Conservation (phyloP, 2,113 vertebrate genomes). For the Hippocampus comes region DNA sequence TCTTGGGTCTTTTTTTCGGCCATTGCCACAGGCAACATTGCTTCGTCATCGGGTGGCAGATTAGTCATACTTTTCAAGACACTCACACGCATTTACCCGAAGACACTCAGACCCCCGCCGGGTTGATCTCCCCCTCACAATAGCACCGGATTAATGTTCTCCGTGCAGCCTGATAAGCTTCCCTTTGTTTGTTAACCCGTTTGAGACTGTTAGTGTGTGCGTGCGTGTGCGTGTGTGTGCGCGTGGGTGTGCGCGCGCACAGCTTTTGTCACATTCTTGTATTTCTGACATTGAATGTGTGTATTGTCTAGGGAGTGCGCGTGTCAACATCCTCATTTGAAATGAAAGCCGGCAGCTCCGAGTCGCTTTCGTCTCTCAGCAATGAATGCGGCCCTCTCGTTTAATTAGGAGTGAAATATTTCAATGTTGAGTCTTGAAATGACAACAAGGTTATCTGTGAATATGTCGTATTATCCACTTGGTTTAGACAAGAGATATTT, state of each 20-base stretch:
- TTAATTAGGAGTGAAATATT: not conserved
- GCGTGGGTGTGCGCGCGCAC: not conserved
- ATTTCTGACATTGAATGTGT: constrained; percentile 11
- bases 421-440: not conserved
- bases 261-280: constrained; percentile 3
- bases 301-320: constrained; percentile 3
- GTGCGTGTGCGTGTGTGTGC: not conserved
- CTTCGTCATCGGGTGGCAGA: constrained; percentile 35
- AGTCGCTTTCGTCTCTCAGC: constrained; percentile 38
- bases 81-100: constrained; percentile 3
- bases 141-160: constrained; percentile 59
- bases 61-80: constrained; percentile 22
- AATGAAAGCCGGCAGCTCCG: constrained; percentile 19
- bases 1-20: not conserved
- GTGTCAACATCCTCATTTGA: constrained; percentile 14
- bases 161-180: constrained; percentile 53
- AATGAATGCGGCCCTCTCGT: constrained; percentile 9
- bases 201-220: constrained; percentile 10
- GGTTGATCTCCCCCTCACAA: constrained; percentile 49
- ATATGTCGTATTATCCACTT: not conserved
- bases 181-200: constrained; percentile 43
- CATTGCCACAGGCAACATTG: constrained; percentile 7
- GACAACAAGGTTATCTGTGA: not conserved
- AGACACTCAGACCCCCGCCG: constrained; percentile 17
- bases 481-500: not conserved